phyloP scores from a whole-genome alignment of 1,140 invertebrate species.

The Drosophila mojavensis region DNA sequence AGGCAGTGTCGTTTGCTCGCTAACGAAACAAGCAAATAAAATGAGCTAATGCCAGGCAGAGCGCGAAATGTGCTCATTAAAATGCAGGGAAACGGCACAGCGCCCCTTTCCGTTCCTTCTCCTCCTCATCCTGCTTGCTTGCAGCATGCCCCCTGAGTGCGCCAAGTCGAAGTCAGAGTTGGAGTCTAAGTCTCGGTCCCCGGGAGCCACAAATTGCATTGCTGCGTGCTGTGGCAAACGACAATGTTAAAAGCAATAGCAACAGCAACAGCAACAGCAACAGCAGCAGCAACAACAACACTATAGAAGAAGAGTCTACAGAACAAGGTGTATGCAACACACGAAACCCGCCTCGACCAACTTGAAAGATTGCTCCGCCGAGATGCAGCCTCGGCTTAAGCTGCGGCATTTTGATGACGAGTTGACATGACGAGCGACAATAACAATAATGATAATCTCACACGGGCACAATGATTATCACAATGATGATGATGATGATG shows the following conservation, averaged over 20 bases:
- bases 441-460: constrained; percentile 82
- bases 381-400: constrained; percentile 35
- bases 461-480: constrained; percentile 52
- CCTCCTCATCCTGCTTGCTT: too few species aligned
- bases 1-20: constrained; percentile 55
- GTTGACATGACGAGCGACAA: constrained; percentile 82
- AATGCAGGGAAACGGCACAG: constrained; percentile 63
- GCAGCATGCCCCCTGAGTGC: neutral
- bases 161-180: constrained; percentile 14
- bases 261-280: constrained; percentile 25
- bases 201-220: constrained; percentile 74
- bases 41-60: constrained; percentile 66
- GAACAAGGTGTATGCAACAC: constrained; percentile 64
- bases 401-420: constrained; percentile 76
- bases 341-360: constrained; percentile 54
- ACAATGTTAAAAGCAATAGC: constrained; percentile 39
- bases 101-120: neutral
- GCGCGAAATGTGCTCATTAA: constrained; percentile 78
- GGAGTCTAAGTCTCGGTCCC: constrained; percentile 27
- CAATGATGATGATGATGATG: constrained; percentile 41
- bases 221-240: constrained; percentile 70
- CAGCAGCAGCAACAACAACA: constrained; percentile 36
- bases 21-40: constrained; percentile 80
- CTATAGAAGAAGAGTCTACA: constrained; percentile 6
- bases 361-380: constrained; percentile 73